phyloP scores from a whole-genome alignment of 2,888 invertebrate species.

The Sphaerophoria taeniata region DNA sequence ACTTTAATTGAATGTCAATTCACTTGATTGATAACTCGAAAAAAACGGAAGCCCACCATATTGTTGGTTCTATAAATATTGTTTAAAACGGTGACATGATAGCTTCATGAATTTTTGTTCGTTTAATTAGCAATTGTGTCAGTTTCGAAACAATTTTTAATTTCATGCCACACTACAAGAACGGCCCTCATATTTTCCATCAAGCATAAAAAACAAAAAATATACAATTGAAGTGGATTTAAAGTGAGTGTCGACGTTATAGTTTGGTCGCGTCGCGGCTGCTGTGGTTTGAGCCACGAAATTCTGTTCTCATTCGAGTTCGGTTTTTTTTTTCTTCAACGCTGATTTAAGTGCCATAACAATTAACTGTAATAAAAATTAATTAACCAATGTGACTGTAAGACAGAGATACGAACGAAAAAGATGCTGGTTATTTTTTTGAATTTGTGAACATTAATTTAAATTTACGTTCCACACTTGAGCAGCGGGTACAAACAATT shows the following conservation, averaged over 20 bases:
- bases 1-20: slow-evolving; percentile 45
- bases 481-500: not conserved
- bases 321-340: slow-evolving; percentile 48
- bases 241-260: slow-evolving; percentile 13
- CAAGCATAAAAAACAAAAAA: slow-evolving; percentile 50
- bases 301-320: slow-evolving; percentile 31
- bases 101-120: not conserved
- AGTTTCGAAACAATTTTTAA: slow-evolving; percentile 13
- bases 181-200: not conserved
- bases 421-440: slow-evolving; percentile 51
- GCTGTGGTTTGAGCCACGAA: slow-evolving; percentile 11
- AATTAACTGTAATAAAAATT: slow-evolving; percentile 74
- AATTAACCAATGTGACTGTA: slow-evolving; percentile 71
- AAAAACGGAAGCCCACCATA: not conserved
- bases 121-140: slow-evolving; percentile 9
- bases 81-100: not conserved
- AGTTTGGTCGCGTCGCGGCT: not conserved
- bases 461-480: slow-evolving; percentile 45
- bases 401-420: slow-evolving; percentile 25
- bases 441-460: slow-evolving; percentile 57
- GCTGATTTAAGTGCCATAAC: slow-evolving; percentile 73
- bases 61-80: not conserved
- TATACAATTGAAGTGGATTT: slow-evolving; percentile 51
- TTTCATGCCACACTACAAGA: slow-evolving; percentile 16
- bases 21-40: slow-evolving; percentile 63